These are phyloP conservation scores for Laticauda laticaudata DNA, from an alignment of 2,113 vertebrate genomes.

Conservation along the genomic window DNA sequence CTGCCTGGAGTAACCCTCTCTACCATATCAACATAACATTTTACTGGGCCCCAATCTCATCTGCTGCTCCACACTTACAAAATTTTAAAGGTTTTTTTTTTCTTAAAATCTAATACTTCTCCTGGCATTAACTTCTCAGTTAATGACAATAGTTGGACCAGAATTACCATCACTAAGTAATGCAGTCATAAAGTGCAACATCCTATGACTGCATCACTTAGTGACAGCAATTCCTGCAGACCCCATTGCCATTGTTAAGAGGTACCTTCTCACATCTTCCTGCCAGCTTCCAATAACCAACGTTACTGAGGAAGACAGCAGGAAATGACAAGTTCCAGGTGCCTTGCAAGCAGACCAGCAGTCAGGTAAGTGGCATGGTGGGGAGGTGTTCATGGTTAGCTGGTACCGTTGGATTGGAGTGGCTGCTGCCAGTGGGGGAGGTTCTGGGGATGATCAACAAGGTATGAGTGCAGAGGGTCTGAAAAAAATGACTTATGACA, in stretches of 20 bases:
- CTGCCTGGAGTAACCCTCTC: neutral
- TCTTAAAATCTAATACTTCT: neutral
- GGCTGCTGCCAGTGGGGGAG: neutral
- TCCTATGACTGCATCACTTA: neutral
- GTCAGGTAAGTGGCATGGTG: neutral
- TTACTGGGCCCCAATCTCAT: neutral
- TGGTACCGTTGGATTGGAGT: neutral
- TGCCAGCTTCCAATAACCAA: neutral
- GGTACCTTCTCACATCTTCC: neutral
- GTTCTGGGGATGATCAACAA: neutral
- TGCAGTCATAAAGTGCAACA: neutral
- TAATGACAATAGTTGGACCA: neutral
- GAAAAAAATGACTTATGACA: neutral
- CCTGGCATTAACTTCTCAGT: neutral
- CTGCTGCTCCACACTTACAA: neutral
- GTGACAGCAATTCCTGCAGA: neutral
- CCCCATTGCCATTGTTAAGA: neutral
- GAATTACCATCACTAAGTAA: neutral
- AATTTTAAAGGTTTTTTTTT: slow-evolving; percentile 1
- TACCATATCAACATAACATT: neutral
- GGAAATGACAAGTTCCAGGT: neutral
- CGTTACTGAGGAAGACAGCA: neutral
- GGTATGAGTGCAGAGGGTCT: neutral
- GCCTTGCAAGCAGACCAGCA: neutral
- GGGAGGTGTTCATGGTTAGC: neutral